Evolutionary conservation across 2,797 vertebrate genomes (phyloP).

Genomic region (Sebastes reedi): DNA sequence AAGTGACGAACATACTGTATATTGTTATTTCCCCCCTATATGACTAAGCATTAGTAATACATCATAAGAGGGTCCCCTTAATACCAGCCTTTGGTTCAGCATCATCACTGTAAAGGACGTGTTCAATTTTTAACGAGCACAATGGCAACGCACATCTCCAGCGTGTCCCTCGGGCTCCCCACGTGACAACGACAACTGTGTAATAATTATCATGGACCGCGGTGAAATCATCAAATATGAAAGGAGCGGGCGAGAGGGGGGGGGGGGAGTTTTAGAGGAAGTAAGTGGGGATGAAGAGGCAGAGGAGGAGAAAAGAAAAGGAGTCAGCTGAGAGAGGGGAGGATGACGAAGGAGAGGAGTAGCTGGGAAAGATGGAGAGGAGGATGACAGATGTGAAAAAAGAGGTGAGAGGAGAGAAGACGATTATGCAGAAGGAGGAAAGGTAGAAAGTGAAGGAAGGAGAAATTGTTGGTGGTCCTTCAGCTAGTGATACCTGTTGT

Average conservation of each 20-base stretch:
- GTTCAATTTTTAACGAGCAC: slow-evolving; percentile 64
- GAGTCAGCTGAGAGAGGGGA: slow-evolving; percentile 4
- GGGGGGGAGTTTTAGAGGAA: neutral
- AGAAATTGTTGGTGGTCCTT: too few species aligned
- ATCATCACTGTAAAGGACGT: slow-evolving; percentile 54
- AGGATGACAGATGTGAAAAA: neutral
- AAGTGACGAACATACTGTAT: neutral
- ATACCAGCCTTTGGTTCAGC: slow-evolving; percentile 16
- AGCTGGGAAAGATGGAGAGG: neutral
- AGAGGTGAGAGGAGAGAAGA: neutral
- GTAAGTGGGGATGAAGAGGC: neutral
- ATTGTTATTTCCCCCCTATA: neutral
- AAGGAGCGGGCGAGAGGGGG: slow-evolving; percentile 12
- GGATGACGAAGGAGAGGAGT: neutral
- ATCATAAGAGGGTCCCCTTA: slow-evolving; percentile 24
- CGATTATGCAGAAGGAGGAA: too few species aligned
- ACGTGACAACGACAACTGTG: slow-evolving; percentile 47
- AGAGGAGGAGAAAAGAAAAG: neutral
- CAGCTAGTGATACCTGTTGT: too few species aligned
- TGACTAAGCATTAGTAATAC: slow-evolving; percentile 62
- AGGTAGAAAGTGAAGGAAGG: too few species aligned
- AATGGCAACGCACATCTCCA: slow-evolving; percentile 43
- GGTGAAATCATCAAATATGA: slow-evolving; percentile 71
- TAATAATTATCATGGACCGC: slow-evolving; percentile 57
- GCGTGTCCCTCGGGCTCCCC: slow-evolving; percentile 26